Base-by-base conservation (phyloP, 2,113 vertebrate genomes). In the Neolamprologus sp. region DNA sequence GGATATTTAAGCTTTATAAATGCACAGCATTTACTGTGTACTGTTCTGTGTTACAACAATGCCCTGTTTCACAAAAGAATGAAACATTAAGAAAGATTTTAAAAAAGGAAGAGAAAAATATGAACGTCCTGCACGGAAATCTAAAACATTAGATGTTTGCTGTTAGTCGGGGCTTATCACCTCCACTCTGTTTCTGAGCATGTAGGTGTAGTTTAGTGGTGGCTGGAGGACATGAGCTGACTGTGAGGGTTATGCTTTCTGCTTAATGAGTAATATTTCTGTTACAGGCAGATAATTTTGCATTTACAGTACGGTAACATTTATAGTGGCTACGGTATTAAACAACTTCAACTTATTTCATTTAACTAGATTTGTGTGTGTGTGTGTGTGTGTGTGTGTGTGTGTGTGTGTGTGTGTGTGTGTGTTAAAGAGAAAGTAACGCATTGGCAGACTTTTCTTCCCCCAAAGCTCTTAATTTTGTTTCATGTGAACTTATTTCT, bases 1-100 rank as follows among this genome's bases (percentile, higher is more conserved):
- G 33, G 33, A 26, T 26, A 26, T 26, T 26, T 26, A 26, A 26
- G 33, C 31, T 35, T 63, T 63, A 65, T 37, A 65, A 21, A 13
- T 37, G 10, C 10, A 65, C 19, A 65, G 17, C 17, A 37, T 68
- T 68, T 68, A 40, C 33, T 37, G 11, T 2, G 33, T 37, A 13
- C 7, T 0, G 33, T 65, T 65, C 0, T n/a, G 10, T 37, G 60
- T 12, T 37, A 3, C 31, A 65, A 65, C 31, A 5, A 65, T n/a
- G 17, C 17, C 19, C 6, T 1, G 10, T 37, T 3, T 37, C 33
- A 37, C 2, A 0, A 3, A 21, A 37, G 60, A 35, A 65, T 7
- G 19, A n/a, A 33, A 19, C 58, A 33, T 63, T 63, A 19, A 63
- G 58, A 19, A 35, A 63, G 58, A 63, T 1, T 2, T 60, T 33